Conservation (phyloP, 2,797 vertebrate genomes). For the Gorsachius magnificus region DNA sequence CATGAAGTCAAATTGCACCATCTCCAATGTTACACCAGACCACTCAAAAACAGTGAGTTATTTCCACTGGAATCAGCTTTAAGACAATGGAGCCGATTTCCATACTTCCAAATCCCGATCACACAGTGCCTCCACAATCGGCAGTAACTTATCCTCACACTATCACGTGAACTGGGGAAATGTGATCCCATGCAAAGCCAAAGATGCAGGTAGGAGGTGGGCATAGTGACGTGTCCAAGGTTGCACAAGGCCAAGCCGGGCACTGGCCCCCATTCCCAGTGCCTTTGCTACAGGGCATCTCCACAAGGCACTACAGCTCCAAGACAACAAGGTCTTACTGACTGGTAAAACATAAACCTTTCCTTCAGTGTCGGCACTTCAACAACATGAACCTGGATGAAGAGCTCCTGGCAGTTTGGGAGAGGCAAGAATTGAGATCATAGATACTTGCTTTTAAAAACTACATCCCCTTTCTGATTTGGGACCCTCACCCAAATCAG, state of each 20-base stretch:
- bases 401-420: neutral
- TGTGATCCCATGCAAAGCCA: neutral
- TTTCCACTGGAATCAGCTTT: neutral
- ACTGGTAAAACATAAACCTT: neutral
- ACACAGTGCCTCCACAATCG: neutral
- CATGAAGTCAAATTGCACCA: neutral
- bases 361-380: neutral
- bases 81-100: neutral
- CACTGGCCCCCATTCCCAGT: neutral
- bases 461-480: neutral
- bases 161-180: neutral
- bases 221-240: accelerated
- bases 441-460: neutral
- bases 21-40: neutral
- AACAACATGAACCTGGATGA: neutral
- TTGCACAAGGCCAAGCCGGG: neutral
- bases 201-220: neutral
- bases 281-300: neutral
- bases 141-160: accelerated
- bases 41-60: neutral
- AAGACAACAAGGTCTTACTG: neutral
- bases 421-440: neutral
- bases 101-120: neutral
- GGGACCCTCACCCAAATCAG: neutral
- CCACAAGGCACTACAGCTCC: neutral